A percentile compares a stretch with the other conserved stretches of the same genome.
phyloP scores from a whole-genome alignment of 2,888 invertebrate genomes.

The Lysandra bellargus region DNA sequence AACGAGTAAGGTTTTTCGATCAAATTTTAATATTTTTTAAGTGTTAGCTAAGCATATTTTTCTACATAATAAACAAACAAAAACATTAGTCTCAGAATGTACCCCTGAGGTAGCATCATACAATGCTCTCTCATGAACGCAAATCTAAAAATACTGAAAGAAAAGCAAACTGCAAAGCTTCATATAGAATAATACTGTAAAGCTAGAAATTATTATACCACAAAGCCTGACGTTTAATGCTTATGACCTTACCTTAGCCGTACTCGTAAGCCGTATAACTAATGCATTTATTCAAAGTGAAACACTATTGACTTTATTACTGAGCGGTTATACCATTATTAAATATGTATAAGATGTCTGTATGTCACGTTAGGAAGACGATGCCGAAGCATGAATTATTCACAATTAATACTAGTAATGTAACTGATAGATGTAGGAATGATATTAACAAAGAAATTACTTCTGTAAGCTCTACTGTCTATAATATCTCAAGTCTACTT shows the following conservation, averaged over 20 bases:
- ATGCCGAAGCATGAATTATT: conserved; percentile 56
- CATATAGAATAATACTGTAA: neutral
- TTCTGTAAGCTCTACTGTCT: too few relatives aligned
- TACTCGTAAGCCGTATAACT: conserved; percentile 16
- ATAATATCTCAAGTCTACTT: too few relatives aligned
- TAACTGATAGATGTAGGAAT: conserved; percentile 4
- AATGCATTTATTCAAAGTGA: conserved; percentile 30
- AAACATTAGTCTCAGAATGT: neutral
- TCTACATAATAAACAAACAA: neutral
- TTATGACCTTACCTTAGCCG: conserved; percentile 18
- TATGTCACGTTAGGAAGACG: conserved; percentile 51
- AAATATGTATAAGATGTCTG: conserved; percentile 58
- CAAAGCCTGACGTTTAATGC: conserved; percentile 22
- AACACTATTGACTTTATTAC: conserved; percentile 55
- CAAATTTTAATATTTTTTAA: too few relatives aligned
- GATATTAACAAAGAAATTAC: neutral
- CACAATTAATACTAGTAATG: conserved; percentile 36
- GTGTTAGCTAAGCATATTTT: neutral
- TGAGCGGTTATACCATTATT: conserved; percentile 51
- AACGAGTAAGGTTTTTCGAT: too few relatives aligned
- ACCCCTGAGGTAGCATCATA: neutral
- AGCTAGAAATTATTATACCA: conserved; percentile 22
- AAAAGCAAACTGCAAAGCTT: neutral
- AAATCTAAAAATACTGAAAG: neutral
- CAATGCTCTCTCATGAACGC: neutral